phyloP scores from a whole-genome alignment of 1,140 invertebrate species.

The Berghia stephanieae region DNA sequence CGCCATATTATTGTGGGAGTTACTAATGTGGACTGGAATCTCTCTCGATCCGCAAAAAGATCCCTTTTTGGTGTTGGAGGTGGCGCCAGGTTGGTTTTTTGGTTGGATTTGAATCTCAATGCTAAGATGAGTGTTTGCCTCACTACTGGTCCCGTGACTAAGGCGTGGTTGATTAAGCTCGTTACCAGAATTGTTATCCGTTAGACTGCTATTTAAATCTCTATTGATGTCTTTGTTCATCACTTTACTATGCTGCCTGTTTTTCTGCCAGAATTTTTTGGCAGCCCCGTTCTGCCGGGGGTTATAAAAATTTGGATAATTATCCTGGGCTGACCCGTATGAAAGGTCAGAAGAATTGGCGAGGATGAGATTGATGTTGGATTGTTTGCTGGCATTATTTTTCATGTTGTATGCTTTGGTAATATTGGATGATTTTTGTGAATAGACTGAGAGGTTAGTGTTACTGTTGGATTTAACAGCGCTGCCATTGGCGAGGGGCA shows the following conservation, averaged over 20 bases:
- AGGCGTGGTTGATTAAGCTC: conserved; percentile 41
- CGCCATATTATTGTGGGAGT: conserved; percentile 26
- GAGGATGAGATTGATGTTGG: conserved; percentile 54
- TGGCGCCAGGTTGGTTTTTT: conserved; percentile 30
- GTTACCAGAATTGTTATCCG: conserved; percentile 51
- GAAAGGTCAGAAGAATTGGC: conserved; percentile 58
- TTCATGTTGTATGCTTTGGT: conserved; percentile 51
- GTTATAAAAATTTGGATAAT: conserved; percentile 82
- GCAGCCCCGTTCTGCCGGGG: conserved; percentile 91
- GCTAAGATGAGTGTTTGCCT: conserved; percentile 54
- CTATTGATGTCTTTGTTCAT: conserved; percentile 59
- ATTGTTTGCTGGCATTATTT: conserved; percentile 49
- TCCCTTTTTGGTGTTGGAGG: conserved; percentile 13
- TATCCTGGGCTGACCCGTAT: conserved; percentile 70
- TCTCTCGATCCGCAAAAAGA: conserved; percentile 23
- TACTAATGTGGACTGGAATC: conserved; percentile 29
- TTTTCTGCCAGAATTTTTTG: conserved; percentile 89
- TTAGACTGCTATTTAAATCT: conserved; percentile 55
- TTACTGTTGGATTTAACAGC: conserved; percentile 51
- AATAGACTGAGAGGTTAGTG: conserved; percentile 42
- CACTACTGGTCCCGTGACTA: conserved; percentile 52
- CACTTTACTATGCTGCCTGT: conserved; percentile 75
- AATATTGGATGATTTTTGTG: conserved; percentile 44
- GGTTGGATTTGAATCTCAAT: conserved; percentile 57
- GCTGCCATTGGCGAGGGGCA: conserved; percentile 53